These are phyloP conservation scores for Tortrix viridana DNA, from an alignment of 2,888 invertebrate genomes.

Conservation along the genomic window DNA sequence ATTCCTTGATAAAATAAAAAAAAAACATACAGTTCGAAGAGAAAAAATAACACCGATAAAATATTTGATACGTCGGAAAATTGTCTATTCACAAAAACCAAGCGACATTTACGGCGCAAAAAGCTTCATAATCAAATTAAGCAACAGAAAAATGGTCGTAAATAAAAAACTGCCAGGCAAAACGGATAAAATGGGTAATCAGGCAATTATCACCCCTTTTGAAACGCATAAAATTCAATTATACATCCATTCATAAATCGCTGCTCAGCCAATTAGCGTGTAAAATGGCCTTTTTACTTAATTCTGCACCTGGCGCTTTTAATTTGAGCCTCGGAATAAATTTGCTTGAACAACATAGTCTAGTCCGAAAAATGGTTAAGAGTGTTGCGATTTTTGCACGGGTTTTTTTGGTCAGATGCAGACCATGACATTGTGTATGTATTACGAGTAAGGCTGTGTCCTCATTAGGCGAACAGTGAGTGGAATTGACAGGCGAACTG, in stretches of 20 bases:
- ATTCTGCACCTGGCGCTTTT: constrained; percentile 28
- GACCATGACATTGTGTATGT: too few species aligned
- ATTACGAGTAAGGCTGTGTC: too few species aligned
- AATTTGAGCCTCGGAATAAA: constrained; percentile 23
- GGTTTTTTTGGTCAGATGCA: too few species aligned
- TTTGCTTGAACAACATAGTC: constrained; percentile 32
- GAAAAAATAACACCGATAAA: too few species aligned
- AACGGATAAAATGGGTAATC: constrained; percentile 26
- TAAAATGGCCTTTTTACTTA: constrained; percentile 24
- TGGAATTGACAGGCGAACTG: too few species aligned
- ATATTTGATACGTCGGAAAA: neutral
- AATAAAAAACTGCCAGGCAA: constrained; percentile 11
- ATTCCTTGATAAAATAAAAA: too few species aligned
- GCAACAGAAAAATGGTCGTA: neutral
- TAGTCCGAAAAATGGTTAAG: neutral
- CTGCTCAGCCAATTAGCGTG: constrained; percentile 28
- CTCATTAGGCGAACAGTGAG: too few species aligned
- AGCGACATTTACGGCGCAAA: neutral
- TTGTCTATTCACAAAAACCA: neutral
- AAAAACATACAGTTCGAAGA: too few species aligned
- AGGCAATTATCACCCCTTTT: constrained; percentile 31
- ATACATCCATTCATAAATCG: constrained; percentile 35
- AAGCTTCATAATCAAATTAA: constrained; percentile 19
- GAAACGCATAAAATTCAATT: constrained; percentile 26
- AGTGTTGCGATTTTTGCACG: too few species aligned